phyloP scores from a whole-genome alignment of 92 coral and sea anemone genomes.

The Epizoanthus stellaris region DNA sequence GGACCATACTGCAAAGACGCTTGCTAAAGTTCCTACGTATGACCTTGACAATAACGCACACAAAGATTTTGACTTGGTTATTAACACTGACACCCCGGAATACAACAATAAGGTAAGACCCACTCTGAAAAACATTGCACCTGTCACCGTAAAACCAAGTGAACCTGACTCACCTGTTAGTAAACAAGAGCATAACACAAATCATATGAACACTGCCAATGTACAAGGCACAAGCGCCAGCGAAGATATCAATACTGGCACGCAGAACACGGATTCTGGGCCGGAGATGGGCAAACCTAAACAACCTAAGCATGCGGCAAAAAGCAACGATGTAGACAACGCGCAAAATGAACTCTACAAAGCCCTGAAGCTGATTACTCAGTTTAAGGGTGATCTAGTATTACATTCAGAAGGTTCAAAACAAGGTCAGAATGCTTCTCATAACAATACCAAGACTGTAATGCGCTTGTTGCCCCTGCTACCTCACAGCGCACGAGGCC shows the following conservation, averaged over 20 bases:
- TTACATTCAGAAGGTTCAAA: neutral
- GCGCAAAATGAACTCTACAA: neutral
- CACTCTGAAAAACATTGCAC: neutral
- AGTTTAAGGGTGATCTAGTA: neutral
- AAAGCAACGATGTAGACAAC: neutral
- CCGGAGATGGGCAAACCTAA: neutral
- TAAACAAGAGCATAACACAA: neutral
- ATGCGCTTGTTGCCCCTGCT: neutral
- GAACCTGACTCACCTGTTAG: neutral
- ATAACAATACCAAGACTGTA: neutral
- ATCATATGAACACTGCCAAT: neutral
- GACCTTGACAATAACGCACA: neutral
- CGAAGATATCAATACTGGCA: neutral
- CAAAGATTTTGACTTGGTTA: constrained; percentile 3
- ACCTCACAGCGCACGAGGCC: constrained; percentile 1
- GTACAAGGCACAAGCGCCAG: neutral
- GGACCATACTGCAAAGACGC: neutral
- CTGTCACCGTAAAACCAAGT: neutral
- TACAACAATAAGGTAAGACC: neutral
- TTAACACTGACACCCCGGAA: neutral
- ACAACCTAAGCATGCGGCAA: neutral
- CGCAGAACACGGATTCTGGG: neutral
- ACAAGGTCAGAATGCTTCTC: neutral
- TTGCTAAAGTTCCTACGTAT: constrained; percentile 4
- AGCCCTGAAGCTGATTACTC: neutral